These are phyloP conservation scores for Miichthys miiuy DNA, from an alignment of 2,797 vertebrate genomes.

Conservation along the genomic window DNA sequence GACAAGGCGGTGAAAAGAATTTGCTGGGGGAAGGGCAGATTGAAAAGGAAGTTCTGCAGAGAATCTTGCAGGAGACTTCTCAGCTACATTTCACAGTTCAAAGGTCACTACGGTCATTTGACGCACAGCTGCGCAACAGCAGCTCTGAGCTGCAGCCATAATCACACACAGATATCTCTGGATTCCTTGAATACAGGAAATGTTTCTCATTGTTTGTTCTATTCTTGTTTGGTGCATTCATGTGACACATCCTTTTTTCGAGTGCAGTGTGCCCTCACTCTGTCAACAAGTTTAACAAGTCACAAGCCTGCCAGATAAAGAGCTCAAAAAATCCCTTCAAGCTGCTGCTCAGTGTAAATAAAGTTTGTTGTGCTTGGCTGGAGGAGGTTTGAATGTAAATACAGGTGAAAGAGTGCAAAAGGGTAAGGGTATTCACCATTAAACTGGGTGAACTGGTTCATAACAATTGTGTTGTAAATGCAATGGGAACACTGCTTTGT, in stretches of 20 bases:
- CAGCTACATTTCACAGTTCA: slow-evolving; percentile 9
- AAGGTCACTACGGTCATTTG: neutral
- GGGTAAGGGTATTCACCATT: neutral
- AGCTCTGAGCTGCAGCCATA: neutral
- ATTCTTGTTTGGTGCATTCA: neutral
- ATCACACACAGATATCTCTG: neutral
- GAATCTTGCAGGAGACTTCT: neutral
- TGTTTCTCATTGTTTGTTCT: neutral
- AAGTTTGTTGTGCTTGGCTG: slow-evolving; percentile 8
- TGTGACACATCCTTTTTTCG: neutral
- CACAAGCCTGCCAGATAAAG: slow-evolving; percentile 7
- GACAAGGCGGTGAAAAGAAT: slow-evolving; percentile 3
- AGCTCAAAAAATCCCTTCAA: slow-evolving; percentile 14
- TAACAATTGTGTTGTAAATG: neutral
- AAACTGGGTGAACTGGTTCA: neutral
- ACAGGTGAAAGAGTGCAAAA: neutral
- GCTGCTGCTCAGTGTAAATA: slow-evolving; percentile 23
- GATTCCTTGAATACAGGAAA: neutral
- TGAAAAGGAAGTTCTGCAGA: neutral
- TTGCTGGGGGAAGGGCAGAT: neutral
- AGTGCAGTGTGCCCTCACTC: neutral
- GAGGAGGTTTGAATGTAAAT: slow-evolving; percentile 10
- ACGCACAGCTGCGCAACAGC: neutral
- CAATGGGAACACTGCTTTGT: neutral
- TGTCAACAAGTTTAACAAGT: slow-evolving; percentile 2